Conservation (phyloP, 2,888 invertebrate species). For the Drosophila villosipedis region DNA sequence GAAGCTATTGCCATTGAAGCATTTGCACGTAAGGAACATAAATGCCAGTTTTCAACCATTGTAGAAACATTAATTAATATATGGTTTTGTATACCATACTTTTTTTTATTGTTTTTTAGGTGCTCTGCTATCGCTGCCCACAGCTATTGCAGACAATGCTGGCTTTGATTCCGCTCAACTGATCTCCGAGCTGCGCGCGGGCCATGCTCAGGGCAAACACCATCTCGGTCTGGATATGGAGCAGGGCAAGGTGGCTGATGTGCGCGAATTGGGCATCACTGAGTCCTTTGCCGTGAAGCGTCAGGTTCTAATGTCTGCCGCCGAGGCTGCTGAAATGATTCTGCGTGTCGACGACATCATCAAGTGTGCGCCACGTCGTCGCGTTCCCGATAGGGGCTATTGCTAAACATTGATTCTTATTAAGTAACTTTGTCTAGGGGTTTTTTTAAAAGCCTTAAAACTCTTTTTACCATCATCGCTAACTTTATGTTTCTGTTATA, state of each 20-base stretch:
- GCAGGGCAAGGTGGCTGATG: slow-evolving; percentile 93
- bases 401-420: slow-evolving; percentile 73
- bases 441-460: slow-evolving; percentile 58
- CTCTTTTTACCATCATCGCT: slow-evolving; percentile 68
- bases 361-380: slow-evolving; percentile 94
- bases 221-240: slow-evolving; percentile 92
- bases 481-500: slow-evolving; percentile 66
- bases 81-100: not conserved
- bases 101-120: slow-evolving; percentile 61
- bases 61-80: not conserved
- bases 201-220: slow-evolving; percentile 93
- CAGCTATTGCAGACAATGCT: slow-evolving; percentile 98
- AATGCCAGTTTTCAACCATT: not conserved
- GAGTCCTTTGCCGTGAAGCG: slow-evolving; percentile 99
- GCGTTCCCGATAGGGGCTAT: slow-evolving; percentile 92
- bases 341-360: slow-evolving; percentile 99
- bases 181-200: slow-evolving; percentile 95
- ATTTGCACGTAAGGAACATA: slow-evolving; percentile 89
- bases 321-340: slow-evolving; percentile 99
- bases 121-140: slow-evolving; percentile 95
- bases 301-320: slow-evolving; percentile 96
- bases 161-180: slow-evolving; percentile 99
- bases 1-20: slow-evolving; percentile 99
- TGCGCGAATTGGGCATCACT: slow-evolving; percentile 95
- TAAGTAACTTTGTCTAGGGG: slow-evolving; percentile 74